A percentile compares a stretch with the other conserved stretches of the same genome.
Conservation (phyloP, 2,797 vertebrate genomes). For the Xerus rutilus region DNA sequence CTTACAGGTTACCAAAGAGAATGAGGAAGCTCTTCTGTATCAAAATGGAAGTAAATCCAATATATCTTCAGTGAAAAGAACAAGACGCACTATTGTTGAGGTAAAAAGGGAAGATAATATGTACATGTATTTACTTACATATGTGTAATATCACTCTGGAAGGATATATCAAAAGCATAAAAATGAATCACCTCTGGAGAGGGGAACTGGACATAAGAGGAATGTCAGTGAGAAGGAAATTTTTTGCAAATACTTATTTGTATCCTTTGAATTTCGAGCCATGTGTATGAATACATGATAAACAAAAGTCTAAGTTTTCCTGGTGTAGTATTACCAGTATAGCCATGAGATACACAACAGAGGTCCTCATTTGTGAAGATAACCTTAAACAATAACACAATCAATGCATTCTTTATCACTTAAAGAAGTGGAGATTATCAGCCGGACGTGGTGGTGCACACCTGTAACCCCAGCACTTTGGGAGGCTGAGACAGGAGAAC, state of each 20-base stretch:
- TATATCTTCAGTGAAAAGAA: background rate
- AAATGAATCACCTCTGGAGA: background rate
- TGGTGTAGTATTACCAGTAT: background rate
- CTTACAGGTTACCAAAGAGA: background rate
- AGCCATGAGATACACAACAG: background rate
- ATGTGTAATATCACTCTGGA: background rate
- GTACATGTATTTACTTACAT: background rate
- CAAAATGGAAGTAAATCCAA: background rate
- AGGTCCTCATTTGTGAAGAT: background rate
- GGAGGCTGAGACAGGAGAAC: too few species aligned
- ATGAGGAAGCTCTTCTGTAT: background rate
- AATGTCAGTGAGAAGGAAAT: background rate
- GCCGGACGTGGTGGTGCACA: too few species aligned
- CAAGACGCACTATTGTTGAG: background rate
- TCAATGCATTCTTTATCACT: background rate
- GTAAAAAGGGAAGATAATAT: background rate
- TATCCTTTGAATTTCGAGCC: slow-evolving; percentile 4
- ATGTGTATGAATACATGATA: background rate
- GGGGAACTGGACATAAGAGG: background rate
- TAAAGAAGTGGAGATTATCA: too few species aligned
- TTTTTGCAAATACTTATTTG: background rate
- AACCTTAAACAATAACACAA: background rate
- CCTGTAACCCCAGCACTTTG: too few species aligned
- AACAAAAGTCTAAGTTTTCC: background rate
- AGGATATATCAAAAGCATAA: background rate